These are phyloP conservation scores for Trematomus bernacchii DNA, from an alignment of 2,797 vertebrate species.

Conservation along the genomic window DNA sequence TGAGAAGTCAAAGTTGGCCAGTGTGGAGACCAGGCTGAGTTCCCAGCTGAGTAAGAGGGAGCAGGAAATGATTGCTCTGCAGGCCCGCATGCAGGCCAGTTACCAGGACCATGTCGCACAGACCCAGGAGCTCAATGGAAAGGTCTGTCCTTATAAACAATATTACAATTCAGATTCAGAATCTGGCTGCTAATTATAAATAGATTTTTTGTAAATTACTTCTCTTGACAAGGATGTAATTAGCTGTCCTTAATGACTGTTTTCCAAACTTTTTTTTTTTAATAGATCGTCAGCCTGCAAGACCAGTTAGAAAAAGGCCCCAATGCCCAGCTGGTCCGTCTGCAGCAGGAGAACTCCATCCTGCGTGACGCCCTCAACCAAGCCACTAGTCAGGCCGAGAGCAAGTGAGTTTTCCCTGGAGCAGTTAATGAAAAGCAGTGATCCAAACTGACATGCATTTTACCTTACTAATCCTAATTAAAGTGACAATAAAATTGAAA, in stretches of 20 bases:
- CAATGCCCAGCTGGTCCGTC: slow-evolving; percentile 92
- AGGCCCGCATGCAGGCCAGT: slow-evolving; percentile 95
- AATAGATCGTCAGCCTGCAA: slow-evolving; percentile 90
- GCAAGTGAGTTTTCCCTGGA: slow-evolving; percentile 89
- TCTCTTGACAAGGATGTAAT: slow-evolving; percentile 5
- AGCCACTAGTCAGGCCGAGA: slow-evolving; percentile 96
- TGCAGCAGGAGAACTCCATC: slow-evolving; percentile 98
- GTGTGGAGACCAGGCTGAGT: slow-evolving; percentile 89
- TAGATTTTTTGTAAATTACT: not conserved
- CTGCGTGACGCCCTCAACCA: slow-evolving; percentile 96
- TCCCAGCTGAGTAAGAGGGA: slow-evolving; percentile 91
- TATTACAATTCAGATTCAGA: not conserved
- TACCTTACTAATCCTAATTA: not conserved
- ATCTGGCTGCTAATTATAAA: not conserved
- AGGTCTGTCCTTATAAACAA: slow-evolving; percentile 80
- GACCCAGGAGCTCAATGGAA: slow-evolving; percentile 91
- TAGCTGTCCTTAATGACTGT: not conserved
- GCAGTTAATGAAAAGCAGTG: not conserved
- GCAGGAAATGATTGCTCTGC: slow-evolving; percentile 90
- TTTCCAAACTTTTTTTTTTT: not conserved
- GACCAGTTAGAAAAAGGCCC: slow-evolving; percentile 96
- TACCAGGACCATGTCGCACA: slow-evolving; percentile 93
- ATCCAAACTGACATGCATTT: not conserved
- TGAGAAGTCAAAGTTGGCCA: slow-evolving; percentile 89
- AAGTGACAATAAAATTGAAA: not conserved